Evolutionary conservation across 2,888 invertebrate species (phyloP), one percentile per base, ranked within the genome.

Genomic region (Phoenoteleia sp.): DNA sequence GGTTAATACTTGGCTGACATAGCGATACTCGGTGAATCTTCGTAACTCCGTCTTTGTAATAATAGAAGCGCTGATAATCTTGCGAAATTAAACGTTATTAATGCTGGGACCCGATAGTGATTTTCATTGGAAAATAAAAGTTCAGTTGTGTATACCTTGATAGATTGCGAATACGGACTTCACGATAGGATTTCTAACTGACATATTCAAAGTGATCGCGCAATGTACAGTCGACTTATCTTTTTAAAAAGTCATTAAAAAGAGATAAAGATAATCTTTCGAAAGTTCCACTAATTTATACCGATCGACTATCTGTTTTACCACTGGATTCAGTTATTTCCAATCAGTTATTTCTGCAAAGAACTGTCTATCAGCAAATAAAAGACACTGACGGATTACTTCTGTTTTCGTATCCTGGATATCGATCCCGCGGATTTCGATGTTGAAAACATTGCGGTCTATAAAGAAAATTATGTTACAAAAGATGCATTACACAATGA

Each of bases 171-270:
- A 69, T 54, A 62, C 47, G 47, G 42, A 60, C 33, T 17, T 23
- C 25, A 13, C 60, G 80, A 74, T 64, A 66, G 36, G 29, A 64
- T 29, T 33, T 49, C 39, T 58, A 54, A 64, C 45, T 56, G 64
- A 56, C 64, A 56, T 49, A 66, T 64, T 71, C 47, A 72, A 74
- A 72, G 58, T 58, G 80, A 74, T 27, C 49, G 45, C 27, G 54
- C 64, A 5, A 9, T 9, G 49, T 19, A 42, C 74, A 54, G 27
- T 66, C 21, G 60, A 67, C 74, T 74, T 75, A 81, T 81, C 81
- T 75, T 71, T 60, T 69, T 81, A 81, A 81, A 81, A 75, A 81
- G 75, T 71, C 75, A 75, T 81, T 81, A 75, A 60, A 75, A 69
- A 69, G 54, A 69, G 75, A 75, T 75, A 64, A 56, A 69, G 81